Evolutionary conservation across 2,888 invertebrate genomes (phyloP), one percentile per base, ranked within the genome.

Genomic region (Sphinx pinastri): DNA sequence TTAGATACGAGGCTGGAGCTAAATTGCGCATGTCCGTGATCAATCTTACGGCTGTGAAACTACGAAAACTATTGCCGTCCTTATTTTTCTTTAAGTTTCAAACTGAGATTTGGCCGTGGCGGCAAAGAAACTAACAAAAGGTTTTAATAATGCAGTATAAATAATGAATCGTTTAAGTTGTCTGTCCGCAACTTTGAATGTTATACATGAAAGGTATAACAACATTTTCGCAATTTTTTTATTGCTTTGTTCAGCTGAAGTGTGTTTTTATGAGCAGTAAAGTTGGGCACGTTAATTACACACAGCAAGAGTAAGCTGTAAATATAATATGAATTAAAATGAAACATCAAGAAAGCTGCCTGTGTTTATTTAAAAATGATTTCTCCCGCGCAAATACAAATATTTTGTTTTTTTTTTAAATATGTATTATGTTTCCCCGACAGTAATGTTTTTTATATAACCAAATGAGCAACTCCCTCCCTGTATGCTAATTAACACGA

Each of bases 11-110:
- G 75, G 74, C 74, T 77, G 73, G 77, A 81, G 75, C 77, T 73
- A 81, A 81, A 85, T 83, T 90, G 93, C 93, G 93, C 93, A 93
- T 92, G 93, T 87, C 88, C 84, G 85, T 85, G 86, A 86, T 87
- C 85, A 86, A 84, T 89, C 84, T 86, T 84, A 77, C 77, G 79
- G 82, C 84, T 81, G 82, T 83, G 83, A 84, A 89, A 91, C 88
- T 87, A 89, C 82, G 87, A 88, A 84, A 91, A 89, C 88, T 92
- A 90, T 86, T 84, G 89, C 86, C 79, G 82, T 93, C 93, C 90
- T 88, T 92, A 86, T 92, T 91, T 82, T 87, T 78, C 87, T 82
- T 81, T 75, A 85, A 87, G 81, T 88, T 88, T 85, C 78, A 73
- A 75, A 77, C 77, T 77, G 38, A 47, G 45, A 19, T 13, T 19